Evolutionary conservation across 2,113 vertebrate genomes (phyloP).

Genomic region (Holacanthus passer): DNA sequence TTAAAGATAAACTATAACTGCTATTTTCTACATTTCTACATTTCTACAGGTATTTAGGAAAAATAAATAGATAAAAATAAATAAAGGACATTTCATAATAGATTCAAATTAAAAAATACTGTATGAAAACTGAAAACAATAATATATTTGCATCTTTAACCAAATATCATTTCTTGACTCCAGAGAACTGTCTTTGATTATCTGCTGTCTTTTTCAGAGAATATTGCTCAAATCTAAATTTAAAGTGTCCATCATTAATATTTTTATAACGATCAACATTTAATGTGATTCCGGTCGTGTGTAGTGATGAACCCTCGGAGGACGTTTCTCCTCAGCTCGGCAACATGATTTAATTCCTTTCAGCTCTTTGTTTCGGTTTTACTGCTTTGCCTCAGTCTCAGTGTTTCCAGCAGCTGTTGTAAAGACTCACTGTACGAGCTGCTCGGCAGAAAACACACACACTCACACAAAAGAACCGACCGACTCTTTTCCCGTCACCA

Average conservation of each 20-base stretch:
- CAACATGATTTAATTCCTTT: not conserved
- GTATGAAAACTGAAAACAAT: no score
- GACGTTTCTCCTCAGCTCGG: not conserved
- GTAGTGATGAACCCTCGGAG: not conserved
- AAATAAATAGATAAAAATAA: not conserved
- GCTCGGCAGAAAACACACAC: no score
- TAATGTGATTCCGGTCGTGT: not conserved
- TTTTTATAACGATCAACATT: not conserved
- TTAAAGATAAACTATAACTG: not conserved
- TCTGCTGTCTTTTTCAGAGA: not conserved
- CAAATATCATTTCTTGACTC: no score
- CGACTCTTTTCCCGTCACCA: no score
- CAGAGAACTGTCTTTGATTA: no score
- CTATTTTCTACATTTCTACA: not conserved
- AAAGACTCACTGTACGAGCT: no score
- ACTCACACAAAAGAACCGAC: no score
- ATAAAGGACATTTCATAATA: not conserved
- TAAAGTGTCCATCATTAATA: not conserved
- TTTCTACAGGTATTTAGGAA: not conserved
- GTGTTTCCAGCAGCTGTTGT: not conserved
- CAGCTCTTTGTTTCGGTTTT: constrained; percentile 7
- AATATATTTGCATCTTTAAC: no score
- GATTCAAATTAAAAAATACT: not conserved
- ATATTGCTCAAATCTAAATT: not conserved
- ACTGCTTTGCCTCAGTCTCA: not conserved